Percentiles rank a stretch among this genome's conserved stretches.
Conservation (phyloP, 2,888 invertebrate genomes). For the Dioctria rufipes region DNA sequence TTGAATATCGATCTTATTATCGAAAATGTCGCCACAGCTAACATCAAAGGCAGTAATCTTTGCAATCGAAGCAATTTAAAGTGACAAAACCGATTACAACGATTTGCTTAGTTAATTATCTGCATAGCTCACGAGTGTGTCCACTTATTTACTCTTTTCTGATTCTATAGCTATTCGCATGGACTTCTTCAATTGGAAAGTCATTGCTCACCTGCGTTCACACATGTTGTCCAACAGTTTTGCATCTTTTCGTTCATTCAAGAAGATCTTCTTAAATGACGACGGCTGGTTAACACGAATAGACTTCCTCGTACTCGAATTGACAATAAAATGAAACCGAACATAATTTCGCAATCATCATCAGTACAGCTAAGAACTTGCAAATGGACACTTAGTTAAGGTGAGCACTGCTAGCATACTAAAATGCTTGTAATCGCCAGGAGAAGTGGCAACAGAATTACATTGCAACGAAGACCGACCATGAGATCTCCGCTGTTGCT, state of each 20-base stretch:
- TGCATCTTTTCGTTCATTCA: not conserved
- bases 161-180: conserved; percentile 8
- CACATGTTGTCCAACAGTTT: conserved; percentile 17
- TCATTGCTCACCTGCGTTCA: conserved; percentile 44
- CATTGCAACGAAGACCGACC: not conserved
- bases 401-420: not conserved
- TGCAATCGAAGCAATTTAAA: conserved; percentile 36
- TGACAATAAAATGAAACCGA: conserved; percentile 52
- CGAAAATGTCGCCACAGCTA: too few relatives aligned
- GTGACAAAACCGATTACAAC: conserved; percentile 49
- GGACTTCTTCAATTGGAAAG: conserved; percentile 33
- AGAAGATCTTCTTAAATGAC: conserved; percentile 21
- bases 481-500: conserved; percentile 2
- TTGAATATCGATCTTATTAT: too few relatives aligned
- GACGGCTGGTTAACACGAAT: conserved; percentile 42
- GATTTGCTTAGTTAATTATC: conserved; percentile 51
- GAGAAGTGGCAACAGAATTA: conserved; percentile 45
- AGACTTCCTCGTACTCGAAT: conserved; percentile 49
- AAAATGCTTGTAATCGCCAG: conserved; percentile 42
- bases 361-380: not conserved
- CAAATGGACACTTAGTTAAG: conserved; percentile 42
- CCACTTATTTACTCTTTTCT: conserved; percentile 27
- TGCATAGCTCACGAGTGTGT: conserved; percentile 40
- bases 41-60: not conserved
- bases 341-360: conserved; percentile 54